Conservation (phyloP, 1,140 invertebrate genomes). For the Drosophila parvula region DNA sequence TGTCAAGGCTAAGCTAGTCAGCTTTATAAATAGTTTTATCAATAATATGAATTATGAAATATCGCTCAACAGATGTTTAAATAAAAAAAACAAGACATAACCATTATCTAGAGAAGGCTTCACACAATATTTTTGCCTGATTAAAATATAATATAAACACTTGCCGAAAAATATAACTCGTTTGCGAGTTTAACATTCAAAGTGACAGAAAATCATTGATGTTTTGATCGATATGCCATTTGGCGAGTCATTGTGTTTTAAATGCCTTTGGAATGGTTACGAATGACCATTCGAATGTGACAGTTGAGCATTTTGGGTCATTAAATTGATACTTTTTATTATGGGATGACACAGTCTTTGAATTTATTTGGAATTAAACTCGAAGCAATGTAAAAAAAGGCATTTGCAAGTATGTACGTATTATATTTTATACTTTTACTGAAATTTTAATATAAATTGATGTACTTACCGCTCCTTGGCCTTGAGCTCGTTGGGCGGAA, state of each 20-base stretch:
- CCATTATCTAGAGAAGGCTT: background rate
- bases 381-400: too few species aligned
- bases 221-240: background rate
- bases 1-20: background rate
- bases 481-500: constrained; percentile 96
- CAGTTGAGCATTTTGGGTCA: background rate
- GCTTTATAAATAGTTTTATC: background rate
- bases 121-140: background rate
- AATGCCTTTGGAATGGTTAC: background rate
- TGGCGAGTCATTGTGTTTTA: background rate
- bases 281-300: background rate
- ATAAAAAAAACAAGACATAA: background rate
- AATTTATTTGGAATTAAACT: background rate
- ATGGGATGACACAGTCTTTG: background rate
- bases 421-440: background rate
- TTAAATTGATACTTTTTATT: background rate
- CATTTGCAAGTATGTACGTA: too few species aligned
- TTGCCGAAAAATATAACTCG: background rate
- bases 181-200: background rate
- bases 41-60: background rate
- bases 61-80: too few species aligned
- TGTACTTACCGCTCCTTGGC: constrained; percentile 90
- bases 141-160: constrained; percentile 3
- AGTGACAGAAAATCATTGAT: background rate
- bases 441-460: too few species aligned